Evolutionary conservation across 2,888 invertebrate genomes (phyloP).

Genomic region (Ophraella communa): DNA sequence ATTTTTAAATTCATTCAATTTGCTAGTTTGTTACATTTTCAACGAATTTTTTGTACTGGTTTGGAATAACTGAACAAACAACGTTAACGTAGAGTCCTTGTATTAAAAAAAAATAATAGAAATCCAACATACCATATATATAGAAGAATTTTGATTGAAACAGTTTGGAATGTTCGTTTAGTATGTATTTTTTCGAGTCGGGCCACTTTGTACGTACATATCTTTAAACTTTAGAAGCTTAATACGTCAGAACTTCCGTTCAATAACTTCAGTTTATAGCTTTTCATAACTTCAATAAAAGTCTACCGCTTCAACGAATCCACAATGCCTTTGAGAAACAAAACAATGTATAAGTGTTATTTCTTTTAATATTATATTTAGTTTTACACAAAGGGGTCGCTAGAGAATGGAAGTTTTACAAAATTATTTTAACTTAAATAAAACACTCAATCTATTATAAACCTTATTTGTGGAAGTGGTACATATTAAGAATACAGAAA

Average conservation of each 20-base stretch:
- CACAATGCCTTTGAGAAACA: conserved; percentile 48
- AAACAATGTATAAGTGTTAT: conserved; percentile 42
- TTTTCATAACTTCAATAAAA: conserved; percentile 52
- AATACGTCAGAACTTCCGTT: conserved; percentile 45
- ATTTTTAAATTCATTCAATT: too few species aligned
- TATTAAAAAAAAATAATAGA: not conserved
- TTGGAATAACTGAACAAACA: not conserved
- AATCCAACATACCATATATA: not conserved
- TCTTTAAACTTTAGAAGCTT: conserved; percentile 25
- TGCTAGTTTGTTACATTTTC: too few species aligned
- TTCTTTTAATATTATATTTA: conserved; percentile 30
- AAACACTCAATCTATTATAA: too few species aligned
- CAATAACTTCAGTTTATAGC: conserved; percentile 48
- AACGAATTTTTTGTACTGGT: too few species aligned
- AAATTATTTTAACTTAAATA: too few species aligned
- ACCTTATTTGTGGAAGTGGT: too few species aligned
- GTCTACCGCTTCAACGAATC: conserved; percentile 45
- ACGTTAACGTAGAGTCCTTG: not conserved
- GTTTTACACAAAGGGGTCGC: not conserved
- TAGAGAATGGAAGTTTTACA: too few species aligned
- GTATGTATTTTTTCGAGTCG: conserved; percentile 22
- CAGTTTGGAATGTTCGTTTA: conserved; percentile 23
- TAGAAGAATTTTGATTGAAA: conserved; percentile 26
- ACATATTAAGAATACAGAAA: too few species aligned
- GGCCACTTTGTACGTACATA: conserved; percentile 29